These are phyloP conservation scores for Orthonevra nobilis DNA, from an alignment of 2,888 invertebrate genomes.

Conservation along the genomic window DNA sequence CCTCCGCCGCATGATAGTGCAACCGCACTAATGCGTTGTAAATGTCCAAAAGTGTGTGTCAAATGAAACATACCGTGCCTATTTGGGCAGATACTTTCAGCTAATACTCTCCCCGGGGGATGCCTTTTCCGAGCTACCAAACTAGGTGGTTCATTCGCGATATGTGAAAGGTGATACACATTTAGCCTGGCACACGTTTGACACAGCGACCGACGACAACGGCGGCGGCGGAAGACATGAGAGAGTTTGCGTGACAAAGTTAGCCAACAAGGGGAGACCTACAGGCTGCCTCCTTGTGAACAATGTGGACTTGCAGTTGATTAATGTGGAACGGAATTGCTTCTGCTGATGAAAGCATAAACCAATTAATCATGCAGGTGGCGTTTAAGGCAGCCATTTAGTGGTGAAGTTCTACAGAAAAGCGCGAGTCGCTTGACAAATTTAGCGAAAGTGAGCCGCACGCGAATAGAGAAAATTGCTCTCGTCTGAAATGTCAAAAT, in stretches of 20 bases:
- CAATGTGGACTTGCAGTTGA: conserved; percentile 23
- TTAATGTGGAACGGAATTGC: no score
- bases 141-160: not conserved
- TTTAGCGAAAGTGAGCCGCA: no score
- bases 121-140: conserved; percentile 35
- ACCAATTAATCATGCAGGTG: no score
- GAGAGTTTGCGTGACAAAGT: conserved; percentile 34
- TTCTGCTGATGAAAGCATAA: no score
- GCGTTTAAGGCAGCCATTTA: no score
- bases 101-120: conserved; percentile 58
- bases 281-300: not conserved
- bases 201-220: conserved; percentile 12
- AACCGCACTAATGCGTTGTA: conserved; percentile 16
- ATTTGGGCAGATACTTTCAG: conserved; percentile 26
- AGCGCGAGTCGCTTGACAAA: no score
- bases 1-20: conserved; percentile 3
- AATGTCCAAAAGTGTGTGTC: conserved; percentile 27
- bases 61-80: not conserved
- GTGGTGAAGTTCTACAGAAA: conserved; percentile 19
- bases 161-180: conserved; percentile 48
- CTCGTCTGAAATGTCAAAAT: no score
- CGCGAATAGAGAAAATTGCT: no score
- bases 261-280: not conserved
- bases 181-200: conserved; percentile 36
- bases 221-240: conserved; percentile 32